phyloP scores from a whole-genome alignment of 2,113 vertebrate genomes.

The Harpagus bidentatus region DNA sequence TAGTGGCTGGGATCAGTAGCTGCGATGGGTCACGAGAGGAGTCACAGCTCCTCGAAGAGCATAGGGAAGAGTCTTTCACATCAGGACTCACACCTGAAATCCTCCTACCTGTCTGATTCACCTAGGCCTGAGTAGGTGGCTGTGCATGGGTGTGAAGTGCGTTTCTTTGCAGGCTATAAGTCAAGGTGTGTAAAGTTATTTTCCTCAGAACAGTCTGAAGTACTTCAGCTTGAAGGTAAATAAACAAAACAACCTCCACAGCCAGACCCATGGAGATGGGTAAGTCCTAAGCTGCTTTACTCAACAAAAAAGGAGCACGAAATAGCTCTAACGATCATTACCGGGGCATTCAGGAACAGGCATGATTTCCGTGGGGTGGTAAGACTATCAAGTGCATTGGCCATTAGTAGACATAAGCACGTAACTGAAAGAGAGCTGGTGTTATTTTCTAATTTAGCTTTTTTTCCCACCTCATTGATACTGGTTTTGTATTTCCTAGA shows the following conservation, averaged over 20 bases:
- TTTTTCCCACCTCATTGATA: neutral
- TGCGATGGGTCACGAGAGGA: accelerated
- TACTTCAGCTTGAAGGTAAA: neutral
- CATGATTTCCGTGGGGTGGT: neutral
- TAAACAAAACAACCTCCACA: neutral
- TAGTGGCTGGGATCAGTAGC: neutral
- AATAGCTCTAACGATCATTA: neutral
- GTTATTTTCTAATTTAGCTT: neutral
- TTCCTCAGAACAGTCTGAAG: neutral
- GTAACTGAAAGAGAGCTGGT: neutral
- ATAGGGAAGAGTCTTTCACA: neutral
- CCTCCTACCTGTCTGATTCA: neutral
- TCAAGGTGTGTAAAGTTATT: neutral
- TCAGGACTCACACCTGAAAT: neutral
- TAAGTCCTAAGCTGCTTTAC: neutral
- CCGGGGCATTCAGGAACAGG: neutral
- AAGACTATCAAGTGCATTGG: neutral
- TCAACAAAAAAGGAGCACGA: neutral
- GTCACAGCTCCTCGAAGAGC: neutral
- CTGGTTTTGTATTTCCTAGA: neutral
- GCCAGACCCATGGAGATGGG: neutral
- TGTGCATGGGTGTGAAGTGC: neutral
- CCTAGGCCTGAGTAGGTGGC: neutral
- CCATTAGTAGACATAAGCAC: neutral
- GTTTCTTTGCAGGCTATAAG: neutral